Conservation (phyloP, 2,113 vertebrate species). For the Cheilinus undulatus region DNA sequence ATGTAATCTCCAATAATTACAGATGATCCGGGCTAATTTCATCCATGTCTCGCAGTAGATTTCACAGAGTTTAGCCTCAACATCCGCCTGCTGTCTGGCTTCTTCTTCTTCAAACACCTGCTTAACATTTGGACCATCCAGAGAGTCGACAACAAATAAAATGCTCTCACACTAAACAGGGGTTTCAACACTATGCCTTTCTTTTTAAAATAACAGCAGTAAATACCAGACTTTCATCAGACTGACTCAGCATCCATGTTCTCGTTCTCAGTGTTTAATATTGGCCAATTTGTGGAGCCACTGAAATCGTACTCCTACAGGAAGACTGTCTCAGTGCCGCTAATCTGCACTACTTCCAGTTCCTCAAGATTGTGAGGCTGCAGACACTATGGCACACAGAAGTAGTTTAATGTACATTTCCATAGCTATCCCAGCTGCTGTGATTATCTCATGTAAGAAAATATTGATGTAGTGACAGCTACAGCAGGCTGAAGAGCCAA, state of each 20-base stretch:
- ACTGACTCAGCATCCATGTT: neutral
- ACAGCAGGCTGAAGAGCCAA: conserved; percentile 23
- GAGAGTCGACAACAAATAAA: neutral
- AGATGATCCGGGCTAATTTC: conserved; percentile 40
- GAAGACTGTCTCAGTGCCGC: conserved; percentile 26
- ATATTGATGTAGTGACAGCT: conserved; percentile 40
- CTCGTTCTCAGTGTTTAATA: neutral
- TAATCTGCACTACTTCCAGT: conserved; percentile 42
- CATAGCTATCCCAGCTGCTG: conserved; percentile 15
- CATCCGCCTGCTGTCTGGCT: conserved; percentile 60
- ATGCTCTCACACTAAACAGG: neutral
- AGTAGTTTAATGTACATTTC: conserved; percentile 11
- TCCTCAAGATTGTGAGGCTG: conserved; percentile 24
- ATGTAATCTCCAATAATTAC: conserved; percentile 30
- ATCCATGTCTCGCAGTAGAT: conserved; percentile 41
- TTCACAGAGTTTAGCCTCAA: conserved; percentile 54
- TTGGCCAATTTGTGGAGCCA: conserved; percentile 1
- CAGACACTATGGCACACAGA: neutral
- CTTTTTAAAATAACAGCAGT: neutral
- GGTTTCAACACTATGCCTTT: neutral
- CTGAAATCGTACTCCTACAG: conserved; percentile 39
- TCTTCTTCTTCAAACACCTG: conserved; percentile 56
- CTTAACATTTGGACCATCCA: conserved; percentile 50
- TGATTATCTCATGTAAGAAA: conserved; percentile 42
- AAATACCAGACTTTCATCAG: neutral